phyloP scores from a whole-genome alignment of 2,888 invertebrate genomes.

The Tridacna crocea region DNA sequence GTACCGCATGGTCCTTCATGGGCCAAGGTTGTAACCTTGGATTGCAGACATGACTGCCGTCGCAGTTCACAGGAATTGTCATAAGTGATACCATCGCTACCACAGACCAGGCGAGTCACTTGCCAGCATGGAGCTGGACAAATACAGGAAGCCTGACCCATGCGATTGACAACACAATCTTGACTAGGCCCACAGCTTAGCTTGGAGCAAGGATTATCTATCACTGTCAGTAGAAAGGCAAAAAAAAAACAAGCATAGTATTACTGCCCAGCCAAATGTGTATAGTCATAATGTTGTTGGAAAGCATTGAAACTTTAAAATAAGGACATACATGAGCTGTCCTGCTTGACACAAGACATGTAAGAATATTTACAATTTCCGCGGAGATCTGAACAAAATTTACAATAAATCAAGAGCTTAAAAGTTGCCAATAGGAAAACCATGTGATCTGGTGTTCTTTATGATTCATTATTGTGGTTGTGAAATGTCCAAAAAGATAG shows the following conservation, averaged over 20 bases:
- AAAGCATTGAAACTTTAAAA: too few species aligned
- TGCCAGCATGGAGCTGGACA: slow-evolving; percentile 93
- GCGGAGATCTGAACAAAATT: too few species aligned
- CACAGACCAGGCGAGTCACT: slow-evolving; percentile 88
- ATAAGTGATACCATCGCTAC: slow-evolving; percentile 85
- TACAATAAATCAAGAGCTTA: too few species aligned
- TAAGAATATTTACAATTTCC: too few species aligned
- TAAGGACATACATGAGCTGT: too few species aligned
- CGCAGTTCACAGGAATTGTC: slow-evolving; percentile 91
- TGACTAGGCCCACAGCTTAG: slow-evolving; percentile 91
- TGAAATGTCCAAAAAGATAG: too few species aligned
- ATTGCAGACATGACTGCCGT: slow-evolving; percentile 90
- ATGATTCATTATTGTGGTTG: too few species aligned
- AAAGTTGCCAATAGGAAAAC: too few species aligned
- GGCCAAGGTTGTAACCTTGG: slow-evolving; percentile 90
- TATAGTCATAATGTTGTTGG: too few species aligned
- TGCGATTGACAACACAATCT: slow-evolving; percentile 92
- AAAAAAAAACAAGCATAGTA: slow-evolving; percentile 11
- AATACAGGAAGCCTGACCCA: slow-evolving; percentile 92
- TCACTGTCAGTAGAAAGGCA: slow-evolving; percentile 84
- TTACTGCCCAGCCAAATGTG: too few species aligned
- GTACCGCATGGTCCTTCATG: slow-evolving; percentile 94
- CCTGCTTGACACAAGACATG: too few species aligned
- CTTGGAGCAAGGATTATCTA: slow-evolving; percentile 93
- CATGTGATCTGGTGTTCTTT: too few species aligned